Conservation (phyloP, 2,888 invertebrate genomes). For the Pseudococcus viburni region DNA sequence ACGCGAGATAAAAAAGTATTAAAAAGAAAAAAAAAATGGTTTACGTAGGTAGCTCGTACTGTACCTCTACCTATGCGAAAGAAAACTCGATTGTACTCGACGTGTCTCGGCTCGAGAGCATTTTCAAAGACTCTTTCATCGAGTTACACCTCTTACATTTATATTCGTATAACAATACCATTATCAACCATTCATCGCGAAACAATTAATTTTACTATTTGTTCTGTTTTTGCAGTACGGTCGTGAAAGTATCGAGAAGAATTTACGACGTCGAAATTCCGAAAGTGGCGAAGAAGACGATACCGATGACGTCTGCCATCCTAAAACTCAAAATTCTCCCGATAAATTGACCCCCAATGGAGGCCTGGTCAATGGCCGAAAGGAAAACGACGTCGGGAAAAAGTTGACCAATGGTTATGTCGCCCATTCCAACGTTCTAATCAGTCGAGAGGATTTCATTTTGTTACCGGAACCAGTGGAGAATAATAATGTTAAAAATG, state of each 20-base stretch:
- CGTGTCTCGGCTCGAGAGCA: not conserved
- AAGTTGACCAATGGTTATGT: constrained; percentile 74
- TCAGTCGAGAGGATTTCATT: constrained; percentile 82
- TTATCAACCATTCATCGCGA: not conserved
- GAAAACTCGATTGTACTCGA: not conserved
- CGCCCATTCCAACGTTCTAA: constrained; percentile 74
- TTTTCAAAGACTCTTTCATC: not conserved
- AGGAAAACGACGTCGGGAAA: constrained; percentile 72
- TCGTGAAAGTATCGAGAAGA: constrained; percentile 81
- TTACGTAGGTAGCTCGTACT: not conserved
- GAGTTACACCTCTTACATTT: not conserved
- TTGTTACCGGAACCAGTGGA: constrained; percentile 81
- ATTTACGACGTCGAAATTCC: constrained; percentile 59
- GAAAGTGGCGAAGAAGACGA: constrained; percentile 52
- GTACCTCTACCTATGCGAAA: not conserved
- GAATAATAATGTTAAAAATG: constrained; percentile 70
- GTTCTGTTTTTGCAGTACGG: constrained; percentile 79
- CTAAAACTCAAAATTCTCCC: not conserved
- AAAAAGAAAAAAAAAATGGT: not conserved
- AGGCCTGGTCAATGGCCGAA: constrained; percentile 56
- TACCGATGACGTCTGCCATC: not conserved
- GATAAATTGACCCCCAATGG: not conserved
- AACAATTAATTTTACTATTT: not conserved
- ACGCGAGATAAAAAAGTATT: not conserved
- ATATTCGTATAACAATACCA: not conserved